phyloP scores from a whole-genome alignment of 1,140 invertebrate genomes.

The Dryas iulia region DNA sequence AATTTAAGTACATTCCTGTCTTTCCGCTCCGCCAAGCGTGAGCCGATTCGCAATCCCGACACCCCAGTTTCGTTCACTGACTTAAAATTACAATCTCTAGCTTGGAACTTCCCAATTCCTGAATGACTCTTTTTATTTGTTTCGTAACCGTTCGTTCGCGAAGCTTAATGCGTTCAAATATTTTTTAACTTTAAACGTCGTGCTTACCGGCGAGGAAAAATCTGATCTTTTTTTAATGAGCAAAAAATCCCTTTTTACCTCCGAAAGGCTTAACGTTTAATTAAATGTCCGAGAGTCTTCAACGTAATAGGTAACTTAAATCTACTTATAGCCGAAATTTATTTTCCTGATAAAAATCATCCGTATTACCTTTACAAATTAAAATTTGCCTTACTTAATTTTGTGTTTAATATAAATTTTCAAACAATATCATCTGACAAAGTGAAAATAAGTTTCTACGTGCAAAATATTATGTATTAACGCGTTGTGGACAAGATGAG shows the following conservation, averaged over 20 bases:
- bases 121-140: conserved; percentile 52
- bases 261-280: conserved; percentile 36
- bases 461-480: neutral
- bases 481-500: neutral
- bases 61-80: conserved; percentile 59
- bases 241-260: conserved; percentile 34
- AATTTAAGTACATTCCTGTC: conserved; percentile 64
- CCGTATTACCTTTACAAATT: neutral
- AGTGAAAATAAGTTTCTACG: neutral
- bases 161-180: conserved; percentile 40
- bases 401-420: neutral
- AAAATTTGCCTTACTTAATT: neutral
- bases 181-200: conserved; percentile 45
- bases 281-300: conserved; percentile 34
- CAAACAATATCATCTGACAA: neutral
- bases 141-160: conserved; percentile 40
- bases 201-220: conserved; percentile 49
- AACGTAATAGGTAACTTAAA: conserved; percentile 34
- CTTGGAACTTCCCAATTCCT: conserved; percentile 54
- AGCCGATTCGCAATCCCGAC: conserved; percentile 68
- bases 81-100: conserved; percentile 65
- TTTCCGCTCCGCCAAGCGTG: conserved; percentile 56
- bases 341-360: conserved; percentile 4
- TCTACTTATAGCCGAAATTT: conserved; percentile 30
- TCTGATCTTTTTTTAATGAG: conserved; percentile 50